A percentile compares a stretch with the other conserved stretches of the same genome.
phyloP scores from a whole-genome alignment of 2,888 invertebrate genomes.

The Polymixis flavicincta region DNA sequence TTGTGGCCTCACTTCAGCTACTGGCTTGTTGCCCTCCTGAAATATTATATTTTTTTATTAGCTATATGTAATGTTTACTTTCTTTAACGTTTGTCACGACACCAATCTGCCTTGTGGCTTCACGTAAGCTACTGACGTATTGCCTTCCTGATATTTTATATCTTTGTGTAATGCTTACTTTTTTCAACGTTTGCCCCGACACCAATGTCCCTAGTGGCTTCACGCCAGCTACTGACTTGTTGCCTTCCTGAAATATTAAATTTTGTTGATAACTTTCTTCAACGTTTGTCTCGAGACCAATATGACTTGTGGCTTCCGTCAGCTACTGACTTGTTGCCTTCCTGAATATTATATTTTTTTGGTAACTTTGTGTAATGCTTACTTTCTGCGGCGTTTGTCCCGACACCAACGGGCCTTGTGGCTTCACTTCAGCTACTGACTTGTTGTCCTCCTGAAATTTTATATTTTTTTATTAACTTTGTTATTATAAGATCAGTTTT shows the following conservation, averaged over 20 bases:
- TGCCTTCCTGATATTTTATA: background rate
- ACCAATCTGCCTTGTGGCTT: no score
- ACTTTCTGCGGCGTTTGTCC: conserved; percentile 87
- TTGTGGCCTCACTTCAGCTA: conserved; percentile 48
- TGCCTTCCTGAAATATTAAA: conserved; percentile 53
- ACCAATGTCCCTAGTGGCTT: conserved; percentile 69
- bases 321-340: no score
- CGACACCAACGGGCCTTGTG: conserved; percentile 73
- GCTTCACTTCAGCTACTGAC: conserved; percentile 46
- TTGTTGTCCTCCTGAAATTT: conserved; percentile 58
- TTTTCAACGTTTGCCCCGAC: conserved; percentile 85
- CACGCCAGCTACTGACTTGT: conserved; percentile 45
- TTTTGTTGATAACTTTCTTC: background rate
- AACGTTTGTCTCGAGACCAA: no score
- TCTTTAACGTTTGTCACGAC: no score
- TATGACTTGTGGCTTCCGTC: no score
- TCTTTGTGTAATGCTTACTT: conserved; percentile 71
- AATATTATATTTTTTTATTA: conserved; percentile 24
- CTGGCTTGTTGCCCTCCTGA: conserved; percentile 51
- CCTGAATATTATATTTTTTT: background rate
- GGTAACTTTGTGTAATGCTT: conserved; percentile 35
- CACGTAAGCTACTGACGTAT: no score
- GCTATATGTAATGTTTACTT: background rate
- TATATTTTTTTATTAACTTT: background rate
- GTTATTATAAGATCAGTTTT: background rate